Base-by-base conservation (phyloP, 64 coral and sea anemone species). In the Stylophora pistillata region DNA sequence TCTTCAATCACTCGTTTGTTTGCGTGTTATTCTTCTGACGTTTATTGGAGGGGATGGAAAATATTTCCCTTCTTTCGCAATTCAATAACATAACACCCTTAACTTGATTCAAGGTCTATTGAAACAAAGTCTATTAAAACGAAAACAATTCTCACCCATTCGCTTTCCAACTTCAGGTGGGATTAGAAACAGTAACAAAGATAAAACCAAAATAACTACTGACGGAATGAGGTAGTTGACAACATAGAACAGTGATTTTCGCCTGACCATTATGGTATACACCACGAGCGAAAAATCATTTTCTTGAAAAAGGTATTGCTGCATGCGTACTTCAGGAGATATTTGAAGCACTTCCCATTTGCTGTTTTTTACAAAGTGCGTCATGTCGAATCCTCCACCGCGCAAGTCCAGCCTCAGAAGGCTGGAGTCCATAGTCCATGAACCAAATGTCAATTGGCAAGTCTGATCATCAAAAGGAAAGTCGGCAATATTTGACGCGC, bases 81-180 rank as follows among this genome's bases (percentile, higher is more conserved):
- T 47, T 4, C 7, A 7, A 47, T 47, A 47, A 47, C 7, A 47
- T 7, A 47, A 3, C 3, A 47, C 37, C 37, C 37, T 47, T 47
- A 7, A 47, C 37, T 47, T 47, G 37, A 47, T 47, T 47, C 37
- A 47, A 47, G 7, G 37, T 47, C 37, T 47, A 47, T 47, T 47
- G 37, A 4, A 4, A 47, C 7, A 7, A 47, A 47, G 37, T 47
- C 10, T 10, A 68, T n/a, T n/a, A 68, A 68, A 11, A n/a, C 10
- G 23, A 68, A 7, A 28, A 25, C n/a, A 76, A 56, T 20, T 68
- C 93, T 79, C 89, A 98, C 96, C 96, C 96, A 98, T 98, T 59
- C 96, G 86, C 56, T 98, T 98, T 34, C 96, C 96, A 13, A 98
- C 96, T 91, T 98, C 96, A 10, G 96, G 93, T 53, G 96, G 96